phyloP scores from a whole-genome alignment of 2,888 invertebrate species.

The Dioctria linearis region DNA sequence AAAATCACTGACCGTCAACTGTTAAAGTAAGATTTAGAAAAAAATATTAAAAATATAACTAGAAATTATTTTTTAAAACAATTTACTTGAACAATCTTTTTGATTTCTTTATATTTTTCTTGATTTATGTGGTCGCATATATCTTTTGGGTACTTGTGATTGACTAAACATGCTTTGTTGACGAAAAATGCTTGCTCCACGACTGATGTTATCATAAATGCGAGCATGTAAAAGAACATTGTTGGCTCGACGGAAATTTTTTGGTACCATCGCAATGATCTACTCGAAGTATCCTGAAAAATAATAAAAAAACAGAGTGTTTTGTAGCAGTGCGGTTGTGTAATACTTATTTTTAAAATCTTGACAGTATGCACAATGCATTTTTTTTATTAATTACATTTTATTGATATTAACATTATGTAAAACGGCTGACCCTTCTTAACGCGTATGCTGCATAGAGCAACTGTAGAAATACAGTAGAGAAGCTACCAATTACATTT shows the following conservation, averaged over 20 bases:
- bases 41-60: not conserved
- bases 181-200: conserved; percentile 86
- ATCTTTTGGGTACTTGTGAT: conserved; percentile 79
- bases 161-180: conserved; percentile 82
- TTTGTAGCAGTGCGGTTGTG: too few species aligned
- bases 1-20: conserved; percentile 82
- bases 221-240: conserved; percentile 91
- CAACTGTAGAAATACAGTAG: too few species aligned
- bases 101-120: conserved; percentile 73
- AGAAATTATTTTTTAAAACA: not conserved
- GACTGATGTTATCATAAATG: conserved; percentile 85
- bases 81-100: conserved; percentile 79
- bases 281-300: too few species aligned
- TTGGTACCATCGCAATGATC: conserved; percentile 59
- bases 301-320: too few species aligned
- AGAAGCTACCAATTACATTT: too few species aligned
- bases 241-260: conserved; percentile 86
- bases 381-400: too few species aligned
- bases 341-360: too few species aligned
- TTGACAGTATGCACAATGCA: too few species aligned
- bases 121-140: conserved; percentile 78
- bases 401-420: too few species aligned
- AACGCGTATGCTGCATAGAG: too few species aligned
- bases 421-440: too few species aligned
- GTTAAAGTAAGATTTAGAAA: not conserved